These are phyloP conservation scores for Acanthosepion pharaonis DNA, from an alignment of 2,888 invertebrate species.

Conservation along the genomic window DNA sequence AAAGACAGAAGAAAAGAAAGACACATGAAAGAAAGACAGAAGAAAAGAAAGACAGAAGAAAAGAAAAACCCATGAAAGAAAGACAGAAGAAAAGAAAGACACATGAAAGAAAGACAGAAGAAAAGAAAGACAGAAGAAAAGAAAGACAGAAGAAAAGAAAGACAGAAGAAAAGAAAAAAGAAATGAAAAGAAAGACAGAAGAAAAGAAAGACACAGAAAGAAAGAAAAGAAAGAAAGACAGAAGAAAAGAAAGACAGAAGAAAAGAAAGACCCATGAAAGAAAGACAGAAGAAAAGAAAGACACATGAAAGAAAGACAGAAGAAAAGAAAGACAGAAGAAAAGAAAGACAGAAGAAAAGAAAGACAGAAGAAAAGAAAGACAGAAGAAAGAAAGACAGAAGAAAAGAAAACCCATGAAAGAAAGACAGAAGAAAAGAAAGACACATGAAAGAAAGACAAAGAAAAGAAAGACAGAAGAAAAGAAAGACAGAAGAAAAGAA, in stretches of 20 bases:
- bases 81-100: accelerated
- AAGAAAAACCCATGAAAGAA: no score
- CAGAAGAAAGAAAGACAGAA: not conserved
- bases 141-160: no score
- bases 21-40: not conserved
- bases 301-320: not conserved
- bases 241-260: no score
- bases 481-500: not conserved
- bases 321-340: accelerated
- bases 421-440: not conserved
- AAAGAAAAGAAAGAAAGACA: no score
- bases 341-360: not conserved
- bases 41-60: not conserved
- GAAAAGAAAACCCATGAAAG: not conserved
- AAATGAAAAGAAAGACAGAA: not conserved
- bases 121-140: not conserved
- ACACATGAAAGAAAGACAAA: not conserved
- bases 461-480: not conserved
- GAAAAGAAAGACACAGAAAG: no score
- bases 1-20: not conserved
- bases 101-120: not conserved
- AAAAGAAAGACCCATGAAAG: not conserved
- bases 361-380: no score
- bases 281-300: not conserved
- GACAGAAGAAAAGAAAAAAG: not conserved